Percentiles rank a stretch among this genome's conserved stretches.
Conservation (phyloP, 1,140 invertebrate species). For the Drosophila obscura region DNA sequence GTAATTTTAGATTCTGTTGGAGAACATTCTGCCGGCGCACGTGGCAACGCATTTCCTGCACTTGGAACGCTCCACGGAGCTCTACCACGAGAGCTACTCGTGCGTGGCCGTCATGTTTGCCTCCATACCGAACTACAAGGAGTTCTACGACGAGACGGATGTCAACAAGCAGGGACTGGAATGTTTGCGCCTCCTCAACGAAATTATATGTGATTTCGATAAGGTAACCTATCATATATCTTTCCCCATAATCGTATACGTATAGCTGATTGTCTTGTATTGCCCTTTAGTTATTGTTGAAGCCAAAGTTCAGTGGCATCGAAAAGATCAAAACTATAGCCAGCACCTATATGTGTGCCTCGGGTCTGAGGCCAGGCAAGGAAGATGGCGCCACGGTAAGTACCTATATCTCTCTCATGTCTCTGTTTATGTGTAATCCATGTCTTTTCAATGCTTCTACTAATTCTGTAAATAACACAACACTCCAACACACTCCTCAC, state of each 20-base stretch:
- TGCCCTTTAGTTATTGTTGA: conserved; percentile 89
- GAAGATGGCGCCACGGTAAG: conserved; percentile 89
- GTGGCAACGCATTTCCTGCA: conserved; percentile 96
- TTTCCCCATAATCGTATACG: not conserved
- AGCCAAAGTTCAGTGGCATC: conserved; percentile 97
- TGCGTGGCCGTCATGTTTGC: conserved; percentile 99
- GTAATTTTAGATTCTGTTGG: conserved; percentile 89
- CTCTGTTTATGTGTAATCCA: conserved; percentile 26
- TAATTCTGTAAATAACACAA: conserved; percentile 69
- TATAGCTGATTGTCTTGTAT: not conserved
- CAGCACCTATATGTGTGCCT: conserved; percentile 99
- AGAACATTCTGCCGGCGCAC: conserved; percentile 98
- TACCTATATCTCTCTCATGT: not conserved
- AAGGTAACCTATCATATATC: conserved; percentile 88
- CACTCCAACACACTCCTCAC: conserved; percentile 23
- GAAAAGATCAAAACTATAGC: conserved; percentile 99
- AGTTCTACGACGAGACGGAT: conserved; percentile 99
- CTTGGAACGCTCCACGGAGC: conserved; percentile 86
- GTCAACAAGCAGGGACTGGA: conserved; percentile 98
- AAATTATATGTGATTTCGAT: conserved; percentile 99
- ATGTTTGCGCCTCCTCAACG: conserved; percentile 96
- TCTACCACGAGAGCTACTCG: conserved; percentile 97
- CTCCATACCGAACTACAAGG: conserved; percentile 99
- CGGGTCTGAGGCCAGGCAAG: conserved; percentile 94
- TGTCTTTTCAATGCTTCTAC: conserved; percentile 61